Evolutionary conservation across 2,113 vertebrate genomes (phyloP), one percentile per base, ranked within the genome.

Genomic region (Festucalex cinctus): DNA sequence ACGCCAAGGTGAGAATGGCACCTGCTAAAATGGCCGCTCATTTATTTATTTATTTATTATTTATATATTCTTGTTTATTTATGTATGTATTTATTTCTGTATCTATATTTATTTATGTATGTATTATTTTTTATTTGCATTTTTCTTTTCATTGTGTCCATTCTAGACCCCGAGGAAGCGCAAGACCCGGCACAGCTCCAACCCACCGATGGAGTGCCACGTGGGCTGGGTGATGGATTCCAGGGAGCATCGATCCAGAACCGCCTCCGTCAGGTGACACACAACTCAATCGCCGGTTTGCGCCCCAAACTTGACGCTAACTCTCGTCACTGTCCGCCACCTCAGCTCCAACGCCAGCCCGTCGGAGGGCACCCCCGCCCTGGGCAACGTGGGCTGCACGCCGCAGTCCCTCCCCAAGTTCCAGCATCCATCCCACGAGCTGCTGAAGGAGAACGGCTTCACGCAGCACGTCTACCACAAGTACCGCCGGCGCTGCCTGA

Each of bases 141-240:
- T n/a, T n/a, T n/a, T n/a, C n/a, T n/a, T n/a, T n/a, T n/a, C n/a
- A 22, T 24, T 12, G 6, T 10, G 10, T 19, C 13, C 1, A 17
- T 36, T 89, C 81, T 87, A 99, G 97, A 96, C 95, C 14, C 97
- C 97, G 0, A 92, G 97, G 46, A 99, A 99, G 84, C 94, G 96
- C 83, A 99, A 99, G 92, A 99, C 97, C 0, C 90, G 97, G 35
- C 97, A 99, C 91, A 98, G 97, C 87, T 98, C 97, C 0, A 99
- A 99, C 82, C 97, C 97, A 0, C 97, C 97, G 0, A 89, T 98
- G 94, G 97, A 99, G 88, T 97, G 95, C 74, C 97, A 99, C 0
- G 97, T 99, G 5, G 97, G 97, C 77, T 99, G 97, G 97, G 97
- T 99, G 74, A 99, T 99, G 97, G 97, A 99, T 84, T 98, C 97